phyloP scores from a whole-genome alignment of 2,113 vertebrate species.

The Addax nasomaculatus region DNA sequence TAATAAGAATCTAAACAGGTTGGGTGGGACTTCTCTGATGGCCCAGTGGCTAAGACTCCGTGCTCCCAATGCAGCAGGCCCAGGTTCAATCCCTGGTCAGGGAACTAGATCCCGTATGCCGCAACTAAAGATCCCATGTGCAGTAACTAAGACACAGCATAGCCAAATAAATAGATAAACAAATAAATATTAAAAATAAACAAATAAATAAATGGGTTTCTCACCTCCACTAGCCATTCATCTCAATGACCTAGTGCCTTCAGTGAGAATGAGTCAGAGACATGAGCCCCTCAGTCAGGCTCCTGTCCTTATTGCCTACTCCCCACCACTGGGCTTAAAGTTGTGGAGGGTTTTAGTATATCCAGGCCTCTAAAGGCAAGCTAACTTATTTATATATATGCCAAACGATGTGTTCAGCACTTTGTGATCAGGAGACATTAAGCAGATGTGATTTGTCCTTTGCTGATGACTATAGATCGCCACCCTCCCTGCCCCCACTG shows the following conservation, averaged over 20 bases:
- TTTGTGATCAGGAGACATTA: neutral
- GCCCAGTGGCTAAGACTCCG: neutral
- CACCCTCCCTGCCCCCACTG: neutral
- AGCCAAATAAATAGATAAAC: neutral
- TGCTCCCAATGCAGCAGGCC: neutral
- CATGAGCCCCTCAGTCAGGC: neutral
- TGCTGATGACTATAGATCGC: neutral
- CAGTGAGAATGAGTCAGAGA: neutral
- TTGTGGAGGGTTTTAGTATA: neutral
- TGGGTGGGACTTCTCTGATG: neutral
- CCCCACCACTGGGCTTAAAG: neutral
- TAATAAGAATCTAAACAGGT: neutral
- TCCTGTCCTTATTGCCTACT: neutral
- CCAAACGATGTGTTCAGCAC: neutral
- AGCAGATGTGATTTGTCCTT: neutral
- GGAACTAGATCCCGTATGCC: rapidly evolving
- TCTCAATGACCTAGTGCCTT: neutral
- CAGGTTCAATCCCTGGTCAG: neutral
- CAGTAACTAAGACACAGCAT: neutral
- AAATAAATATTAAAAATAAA: neutral
- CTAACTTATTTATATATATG: neutral
- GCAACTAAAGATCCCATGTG: neutral
- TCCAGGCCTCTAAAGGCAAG: neutral
- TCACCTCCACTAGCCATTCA: neutral
- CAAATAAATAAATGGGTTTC: neutral